Evolutionary conservation across 1,140 invertebrate species (phyloP).

Genomic region (Nasonia giraulti): DNA sequence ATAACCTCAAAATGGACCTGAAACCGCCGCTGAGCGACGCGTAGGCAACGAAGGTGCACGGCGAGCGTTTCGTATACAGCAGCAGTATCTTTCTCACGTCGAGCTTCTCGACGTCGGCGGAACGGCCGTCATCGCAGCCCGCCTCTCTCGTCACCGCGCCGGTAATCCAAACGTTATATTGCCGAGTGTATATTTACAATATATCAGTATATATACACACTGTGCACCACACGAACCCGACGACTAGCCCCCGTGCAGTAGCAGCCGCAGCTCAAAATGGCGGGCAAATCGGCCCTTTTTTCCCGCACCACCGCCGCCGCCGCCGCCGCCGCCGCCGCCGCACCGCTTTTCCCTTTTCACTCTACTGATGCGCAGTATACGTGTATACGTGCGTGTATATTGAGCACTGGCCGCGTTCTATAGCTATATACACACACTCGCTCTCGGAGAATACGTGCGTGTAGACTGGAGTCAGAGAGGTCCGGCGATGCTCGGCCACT

Average conservation of each 20-base stretch:
- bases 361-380: not conserved
- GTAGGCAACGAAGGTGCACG: not conserved
- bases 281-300: slow-evolving; percentile 38
- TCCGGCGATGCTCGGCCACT: slow-evolving; percentile 39
- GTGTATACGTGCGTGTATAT: not conserved
- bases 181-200: no score
- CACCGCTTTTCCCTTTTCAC: not conserved
- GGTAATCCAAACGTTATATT: not conserved
- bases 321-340: not conserved
- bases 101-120: slow-evolving; percentile 8
- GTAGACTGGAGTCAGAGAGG: not conserved
- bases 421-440: no score
- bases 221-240: not conserved
- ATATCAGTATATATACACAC: not conserved
- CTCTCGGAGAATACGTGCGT: no score
- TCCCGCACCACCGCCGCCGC: not conserved
- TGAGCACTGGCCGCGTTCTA: not conserved
- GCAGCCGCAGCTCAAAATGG: slow-evolving; percentile 40
- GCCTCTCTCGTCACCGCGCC: no score
- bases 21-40: not conserved
- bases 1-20: slow-evolving; percentile 46
- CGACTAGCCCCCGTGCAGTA: not conserved
- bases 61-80: not conserved
- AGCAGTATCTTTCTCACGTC: not conserved
- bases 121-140: not conserved